These are phyloP conservation scores for Xestia c-nigrum DNA, from an alignment of 2,888 invertebrate species.

Conservation along the genomic window DNA sequence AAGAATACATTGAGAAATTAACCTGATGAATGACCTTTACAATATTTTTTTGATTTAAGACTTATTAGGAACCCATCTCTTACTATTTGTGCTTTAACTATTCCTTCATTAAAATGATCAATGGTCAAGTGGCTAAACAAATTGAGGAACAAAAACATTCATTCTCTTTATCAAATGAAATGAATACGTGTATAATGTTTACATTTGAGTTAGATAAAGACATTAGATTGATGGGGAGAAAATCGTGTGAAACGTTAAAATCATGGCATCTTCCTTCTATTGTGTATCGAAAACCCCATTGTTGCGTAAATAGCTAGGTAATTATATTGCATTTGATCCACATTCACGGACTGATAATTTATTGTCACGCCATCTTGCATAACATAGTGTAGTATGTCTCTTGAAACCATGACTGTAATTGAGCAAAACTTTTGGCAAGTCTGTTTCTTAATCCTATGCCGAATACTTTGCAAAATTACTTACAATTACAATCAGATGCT, in stretches of 20 bases:
- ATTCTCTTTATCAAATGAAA: conserved; percentile 11
- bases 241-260: conserved; percentile 57
- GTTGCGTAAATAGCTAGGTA: conserved; percentile 67
- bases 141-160: background rate
- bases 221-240: conserved; percentile 36
- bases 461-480: conserved; percentile 2
- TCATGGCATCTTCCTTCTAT: conserved; percentile 66
- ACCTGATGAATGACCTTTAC: background rate
- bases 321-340: conserved; percentile 66
- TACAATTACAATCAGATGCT: conserved; percentile 3
- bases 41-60: background rate
- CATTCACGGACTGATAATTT: conserved; percentile 71
- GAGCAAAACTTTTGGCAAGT: conserved; percentile 28
- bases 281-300: conserved; percentile 68
- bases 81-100: background rate
- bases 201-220: conserved; percentile 27
- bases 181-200: conserved; percentile 20
- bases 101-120: background rate
- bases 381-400: conserved; percentile 47
- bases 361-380: conserved; percentile 69
- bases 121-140: conserved; percentile 1
- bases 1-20: conserved; percentile 7
- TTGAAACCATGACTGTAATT: conserved; percentile 41
- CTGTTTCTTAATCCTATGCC: conserved; percentile 5
- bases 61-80: background rate